phyloP scores from a whole-genome alignment of 2,888 invertebrate genomes.

The Epirrhoe tristata region DNA sequence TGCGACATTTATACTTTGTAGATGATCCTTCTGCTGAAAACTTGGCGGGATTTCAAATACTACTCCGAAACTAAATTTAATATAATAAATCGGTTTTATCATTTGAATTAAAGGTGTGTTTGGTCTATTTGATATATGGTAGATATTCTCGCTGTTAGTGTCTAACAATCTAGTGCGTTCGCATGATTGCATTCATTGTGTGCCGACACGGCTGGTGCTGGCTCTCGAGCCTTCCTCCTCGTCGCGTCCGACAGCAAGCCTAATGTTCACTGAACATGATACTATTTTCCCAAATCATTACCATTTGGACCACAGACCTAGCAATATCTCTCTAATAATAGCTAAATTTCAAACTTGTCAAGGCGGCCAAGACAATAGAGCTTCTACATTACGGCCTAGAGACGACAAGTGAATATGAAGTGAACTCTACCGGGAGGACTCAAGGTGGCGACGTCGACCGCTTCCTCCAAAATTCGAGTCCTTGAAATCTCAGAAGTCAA shows the following conservation, averaged over 20 bases:
- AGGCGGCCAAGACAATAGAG: slow-evolving; percentile 51
- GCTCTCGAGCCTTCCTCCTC: slow-evolving; percentile 18
- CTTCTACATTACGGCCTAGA: slow-evolving; percentile 51
- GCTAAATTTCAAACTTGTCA: slow-evolving; percentile 48
- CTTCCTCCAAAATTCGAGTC: slow-evolving; percentile 47
- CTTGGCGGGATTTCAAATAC: slow-evolving; percentile 77
- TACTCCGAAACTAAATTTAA: slow-evolving; percentile 65
- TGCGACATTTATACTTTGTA: slow-evolving; percentile 70
- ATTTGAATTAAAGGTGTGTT: slow-evolving; percentile 53
- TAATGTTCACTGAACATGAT: slow-evolving; percentile 49
- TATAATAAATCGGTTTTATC: slow-evolving; percentile 56
- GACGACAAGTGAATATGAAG: slow-evolving; percentile 53
- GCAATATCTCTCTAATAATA: slow-evolving; percentile 46
- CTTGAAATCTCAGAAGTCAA: slow-evolving; percentile 48
- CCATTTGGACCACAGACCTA: slow-evolving; percentile 59
- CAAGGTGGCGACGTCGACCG: slow-evolving; percentile 44
- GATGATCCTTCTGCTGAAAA: slow-evolving; percentile 64
- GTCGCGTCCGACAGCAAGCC: slow-evolving; percentile 35
- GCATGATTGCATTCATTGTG: slow-evolving; percentile 33
- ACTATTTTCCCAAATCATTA: slow-evolving; percentile 51
- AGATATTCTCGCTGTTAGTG: slow-evolving; percentile 29
- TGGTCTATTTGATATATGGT: slow-evolving; percentile 25
- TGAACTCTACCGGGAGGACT: slow-evolving; percentile 47
- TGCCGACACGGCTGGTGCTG: slow-evolving; percentile 7
- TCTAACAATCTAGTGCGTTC: slow-evolving; percentile 31